phyloP scores from a whole-genome alignment of 2,113 vertebrate genomes.

The Ceyx cyanopectus region DNA sequence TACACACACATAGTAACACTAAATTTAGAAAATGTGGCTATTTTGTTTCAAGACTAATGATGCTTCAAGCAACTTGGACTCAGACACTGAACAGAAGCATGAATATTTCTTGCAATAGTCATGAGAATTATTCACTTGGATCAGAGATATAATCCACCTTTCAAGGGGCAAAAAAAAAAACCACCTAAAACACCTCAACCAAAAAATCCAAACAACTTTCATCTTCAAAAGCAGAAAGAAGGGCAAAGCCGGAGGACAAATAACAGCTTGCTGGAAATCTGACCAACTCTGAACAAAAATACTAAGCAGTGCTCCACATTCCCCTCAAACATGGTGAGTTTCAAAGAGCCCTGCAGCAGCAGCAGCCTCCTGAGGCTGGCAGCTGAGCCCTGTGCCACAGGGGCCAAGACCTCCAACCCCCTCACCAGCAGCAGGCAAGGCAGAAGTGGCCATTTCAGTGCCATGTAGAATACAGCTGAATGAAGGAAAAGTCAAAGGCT shows the following conservation, averaged over 20 bases:
- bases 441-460: background rate
- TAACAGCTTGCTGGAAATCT: background rate
- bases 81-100: background rate
- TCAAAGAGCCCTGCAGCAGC: background rate
- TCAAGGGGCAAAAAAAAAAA: background rate
- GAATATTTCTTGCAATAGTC: background rate
- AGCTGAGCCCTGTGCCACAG: background rate
- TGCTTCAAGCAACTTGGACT: conserved; percentile 28
- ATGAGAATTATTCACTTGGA: background rate
- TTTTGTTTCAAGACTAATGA: background rate
- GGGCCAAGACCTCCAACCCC: fast-evolving
- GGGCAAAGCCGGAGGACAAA: background rate
- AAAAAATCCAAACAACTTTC: background rate
- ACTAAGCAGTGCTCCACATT: background rate
- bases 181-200: too few relatives aligned
- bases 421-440: background rate
- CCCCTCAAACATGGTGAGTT: background rate
- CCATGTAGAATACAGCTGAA: fast-evolving
- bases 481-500: background rate
- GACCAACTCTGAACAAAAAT: background rate
- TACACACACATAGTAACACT: background rate
- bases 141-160: background rate
- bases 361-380: background rate
- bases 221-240: background rate
- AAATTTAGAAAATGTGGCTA: background rate